Percentiles rank a stretch among this genome's conserved stretches.
Conservation (phyloP, 2,888 invertebrate species). For the Plebejus anna region DNA sequence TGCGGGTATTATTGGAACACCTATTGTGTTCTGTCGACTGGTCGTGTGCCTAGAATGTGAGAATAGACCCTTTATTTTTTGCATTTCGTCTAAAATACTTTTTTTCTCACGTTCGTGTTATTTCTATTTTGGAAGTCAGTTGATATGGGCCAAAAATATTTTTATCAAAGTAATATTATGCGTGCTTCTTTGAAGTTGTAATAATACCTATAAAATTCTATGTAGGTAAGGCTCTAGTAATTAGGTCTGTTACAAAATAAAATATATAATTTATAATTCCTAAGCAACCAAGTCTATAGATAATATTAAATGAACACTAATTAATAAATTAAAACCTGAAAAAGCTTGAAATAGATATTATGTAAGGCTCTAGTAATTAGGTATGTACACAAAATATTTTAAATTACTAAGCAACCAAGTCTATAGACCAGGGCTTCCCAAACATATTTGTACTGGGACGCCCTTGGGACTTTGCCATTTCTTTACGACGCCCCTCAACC, state of each 20-base stretch:
- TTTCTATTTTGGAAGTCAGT: background rate
- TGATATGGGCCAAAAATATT: background rate
- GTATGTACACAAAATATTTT: no score
- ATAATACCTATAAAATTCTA: background rate
- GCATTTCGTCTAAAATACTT: conserved; percentile 5
- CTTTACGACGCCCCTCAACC: no score
- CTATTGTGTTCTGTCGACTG: conserved; percentile 46
- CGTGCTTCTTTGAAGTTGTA: background rate
- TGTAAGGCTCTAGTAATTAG: no score
- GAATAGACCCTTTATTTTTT: conserved; percentile 20
- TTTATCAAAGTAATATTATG: background rate
- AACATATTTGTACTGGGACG: no score
- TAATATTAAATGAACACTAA: background rate
- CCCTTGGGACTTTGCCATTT: no score
- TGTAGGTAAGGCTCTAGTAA: background rate
- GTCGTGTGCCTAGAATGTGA: conserved; percentile 29
- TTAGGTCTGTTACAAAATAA: background rate
- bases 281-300: no score
- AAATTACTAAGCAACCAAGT: no score
- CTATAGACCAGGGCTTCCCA: no score
- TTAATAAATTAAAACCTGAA: background rate
- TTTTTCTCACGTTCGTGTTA: conserved; percentile 20
- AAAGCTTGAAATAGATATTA: background rate
- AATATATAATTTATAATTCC: background rate
- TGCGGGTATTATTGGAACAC: conserved; percentile 52